Conservation (phyloP, 2,113 vertebrate genomes). For the Rhinolophus ferrumequinum region DNA sequence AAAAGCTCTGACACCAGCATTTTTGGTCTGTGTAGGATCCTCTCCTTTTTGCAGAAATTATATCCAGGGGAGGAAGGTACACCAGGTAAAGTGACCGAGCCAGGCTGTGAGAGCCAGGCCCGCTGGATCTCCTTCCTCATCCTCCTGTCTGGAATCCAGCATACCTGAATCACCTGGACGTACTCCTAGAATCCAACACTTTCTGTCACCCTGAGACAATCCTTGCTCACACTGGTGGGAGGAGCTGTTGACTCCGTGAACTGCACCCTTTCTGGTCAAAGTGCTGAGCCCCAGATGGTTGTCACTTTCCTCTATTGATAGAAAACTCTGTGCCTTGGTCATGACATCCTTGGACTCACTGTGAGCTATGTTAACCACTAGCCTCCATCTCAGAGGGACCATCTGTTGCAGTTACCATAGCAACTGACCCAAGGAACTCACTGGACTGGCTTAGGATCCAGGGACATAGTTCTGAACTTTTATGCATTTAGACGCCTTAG, state of each 20-base stretch:
- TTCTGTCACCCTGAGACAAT: neutral
- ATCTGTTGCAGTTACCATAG: neutral
- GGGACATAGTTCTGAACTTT: neutral
- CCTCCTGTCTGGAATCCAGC: neutral
- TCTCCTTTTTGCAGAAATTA: constrained; percentile 90
- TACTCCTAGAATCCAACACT: neutral
- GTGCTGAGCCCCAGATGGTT: neutral
- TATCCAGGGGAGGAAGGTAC: constrained; percentile 88
- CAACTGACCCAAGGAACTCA: neutral
- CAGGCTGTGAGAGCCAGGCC: neutral
- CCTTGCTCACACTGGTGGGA: neutral
- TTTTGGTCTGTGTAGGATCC: constrained; percentile 89
- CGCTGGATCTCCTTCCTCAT: neutral
- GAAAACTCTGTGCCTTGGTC: neutral
- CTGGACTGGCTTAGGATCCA: neutral
- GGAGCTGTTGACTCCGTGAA: neutral
- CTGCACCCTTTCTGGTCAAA: neutral
- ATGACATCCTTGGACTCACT: neutral
- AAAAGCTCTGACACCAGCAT: constrained; percentile 91
- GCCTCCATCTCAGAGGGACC: neutral
- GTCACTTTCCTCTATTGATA: neutral
- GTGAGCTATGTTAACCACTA: neutral
- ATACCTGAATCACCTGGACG: neutral
- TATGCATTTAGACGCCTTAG: neutral
- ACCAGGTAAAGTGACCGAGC: constrained; percentile 72